Base-by-base conservation (phyloP, 2,113 vertebrate species). In the Tretioscincus oriximinensis region DNA sequence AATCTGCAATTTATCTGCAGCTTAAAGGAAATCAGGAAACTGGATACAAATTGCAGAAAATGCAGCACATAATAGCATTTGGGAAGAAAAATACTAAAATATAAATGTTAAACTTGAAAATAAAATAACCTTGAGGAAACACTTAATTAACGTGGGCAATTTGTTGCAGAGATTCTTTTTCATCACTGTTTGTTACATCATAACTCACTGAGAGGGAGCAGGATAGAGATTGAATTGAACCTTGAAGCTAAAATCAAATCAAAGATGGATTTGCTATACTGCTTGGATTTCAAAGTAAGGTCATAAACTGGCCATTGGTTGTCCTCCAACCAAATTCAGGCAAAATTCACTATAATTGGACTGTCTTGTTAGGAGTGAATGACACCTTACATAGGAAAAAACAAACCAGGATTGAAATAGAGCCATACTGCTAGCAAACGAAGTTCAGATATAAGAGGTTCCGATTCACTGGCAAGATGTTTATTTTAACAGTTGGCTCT, bases 21-120 rank as follows among this genome's bases (percentile, higher is more conserved):
- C 47, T 86, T n/a, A 77, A 64, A 73, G 85, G 84, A 75, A 10
- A 71, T 72, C 58, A 69, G 31, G 51, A 72, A 64, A n/a, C 54
- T 54, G 47, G 60, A 66, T 29, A 58, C 9, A 26, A 26, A 7
- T 18, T 78, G 29, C 3, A 66, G 9, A 77, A 35, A 16, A 74
- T 79, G 41, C 0, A 29, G 10, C 71, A 65, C 49, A 81, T 47
- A 58, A 58, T 18, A 58, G 14, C 18, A 58, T 58, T 58, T 58
- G 18, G 2, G 54, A 58, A 58, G 71, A 29, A 72, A 73, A n/a
- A 60, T 64, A 72, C 73, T 85, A 73, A 5, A 60, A 6, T 28
- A 20, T 31, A 28, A 22, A 64, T 72, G 8, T 64, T 81, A 51
- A 64, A 47, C 65, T 3, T n/a, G 35, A 67, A 80, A 41, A 47